phyloP scores from a whole-genome alignment of 2,113 vertebrate genomes.

The Hemichromis elongatus region DNA sequence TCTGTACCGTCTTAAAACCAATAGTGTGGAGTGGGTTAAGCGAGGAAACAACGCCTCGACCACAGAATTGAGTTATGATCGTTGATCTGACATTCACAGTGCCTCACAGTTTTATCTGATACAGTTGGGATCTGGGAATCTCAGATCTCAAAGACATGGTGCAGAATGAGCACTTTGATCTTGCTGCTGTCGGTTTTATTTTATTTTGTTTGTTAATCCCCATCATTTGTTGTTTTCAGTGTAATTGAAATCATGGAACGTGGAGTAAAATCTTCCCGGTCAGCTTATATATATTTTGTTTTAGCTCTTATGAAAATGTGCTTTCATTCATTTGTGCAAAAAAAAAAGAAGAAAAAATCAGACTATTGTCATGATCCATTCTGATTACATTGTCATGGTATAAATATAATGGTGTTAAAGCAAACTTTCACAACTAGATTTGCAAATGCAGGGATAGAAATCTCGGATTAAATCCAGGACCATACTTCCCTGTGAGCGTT shows the following conservation, averaged over 20 bases:
- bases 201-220: background rate
- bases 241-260: slow-evolving; percentile 13
- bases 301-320: background rate
- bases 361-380: slow-evolving; percentile 11
- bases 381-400: background rate
- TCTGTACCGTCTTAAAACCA: slow-evolving; percentile 50
- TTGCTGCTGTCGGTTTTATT: slow-evolving; percentile 51
- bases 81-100: slow-evolving; percentile 57
- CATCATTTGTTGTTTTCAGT: slow-evolving; percentile 67
- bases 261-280: background rate
- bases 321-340: background rate
- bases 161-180: slow-evolving; percentile 25
- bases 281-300: background rate
- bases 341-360: background rate
- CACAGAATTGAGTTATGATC: background rate
- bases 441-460: background rate
- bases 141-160: slow-evolving; percentile 11
- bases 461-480: background rate
- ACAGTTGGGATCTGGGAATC: slow-evolving; percentile 19
- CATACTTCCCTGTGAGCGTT: background rate
- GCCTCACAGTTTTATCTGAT: slow-evolving; percentile 59
- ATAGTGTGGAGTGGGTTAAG: background rate
- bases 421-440: background rate
- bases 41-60: background rate
- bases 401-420: background rate